These are phyloP conservation scores for Cephus cinctus DNA, from an alignment of 1,140 invertebrate genomes.

Conservation along the genomic window DNA sequence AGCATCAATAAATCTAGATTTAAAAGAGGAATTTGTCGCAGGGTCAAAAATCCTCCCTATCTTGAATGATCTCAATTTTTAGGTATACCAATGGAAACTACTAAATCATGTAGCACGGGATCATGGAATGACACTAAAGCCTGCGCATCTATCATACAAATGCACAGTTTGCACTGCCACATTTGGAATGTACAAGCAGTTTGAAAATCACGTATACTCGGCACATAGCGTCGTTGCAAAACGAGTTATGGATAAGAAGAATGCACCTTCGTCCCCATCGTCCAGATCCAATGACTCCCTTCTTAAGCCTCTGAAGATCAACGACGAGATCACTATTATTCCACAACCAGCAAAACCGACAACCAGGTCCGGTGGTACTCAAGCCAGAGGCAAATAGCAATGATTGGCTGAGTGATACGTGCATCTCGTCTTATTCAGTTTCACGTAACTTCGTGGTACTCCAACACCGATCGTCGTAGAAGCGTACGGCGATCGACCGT, in stretches of 20 bases:
- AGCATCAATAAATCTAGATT: background rate
- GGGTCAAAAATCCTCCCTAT: background rate
- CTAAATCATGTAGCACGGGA: conserved; percentile 87
- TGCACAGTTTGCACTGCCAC: conserved; percentile 93
- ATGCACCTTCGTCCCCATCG: conserved; percentile 54
- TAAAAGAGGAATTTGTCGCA: background rate
- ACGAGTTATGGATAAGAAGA: conserved; percentile 76
- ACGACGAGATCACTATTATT: conserved; percentile 91
- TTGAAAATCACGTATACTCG: conserved; percentile 91
- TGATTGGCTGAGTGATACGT: conserved; percentile 46
- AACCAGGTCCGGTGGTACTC: conserved; percentile 41
- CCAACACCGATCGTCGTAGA: conserved; percentile 25
- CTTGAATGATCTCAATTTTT: conserved; percentile 27
- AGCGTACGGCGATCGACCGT: conserved; percentile 29
- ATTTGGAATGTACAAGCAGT: conserved; percentile 93
- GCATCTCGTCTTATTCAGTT: background rate
- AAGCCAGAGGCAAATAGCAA: conserved; percentile 53
- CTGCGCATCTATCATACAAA: conserved; percentile 90
- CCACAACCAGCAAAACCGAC: conserved; percentile 73
- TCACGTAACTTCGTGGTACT: conserved; percentile 24
- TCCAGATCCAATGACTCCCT: conserved; percentile 66
- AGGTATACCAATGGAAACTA: conserved; percentile 92
- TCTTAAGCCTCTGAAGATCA: conserved; percentile 83
- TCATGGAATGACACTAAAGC: conserved; percentile 87
- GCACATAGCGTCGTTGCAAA: conserved; percentile 85